Percentiles rank a stretch among this genome's conserved stretches.
phyloP scores from a whole-genome alignment of 2,888 invertebrate genomes.

The Volucella inflata region DNA sequence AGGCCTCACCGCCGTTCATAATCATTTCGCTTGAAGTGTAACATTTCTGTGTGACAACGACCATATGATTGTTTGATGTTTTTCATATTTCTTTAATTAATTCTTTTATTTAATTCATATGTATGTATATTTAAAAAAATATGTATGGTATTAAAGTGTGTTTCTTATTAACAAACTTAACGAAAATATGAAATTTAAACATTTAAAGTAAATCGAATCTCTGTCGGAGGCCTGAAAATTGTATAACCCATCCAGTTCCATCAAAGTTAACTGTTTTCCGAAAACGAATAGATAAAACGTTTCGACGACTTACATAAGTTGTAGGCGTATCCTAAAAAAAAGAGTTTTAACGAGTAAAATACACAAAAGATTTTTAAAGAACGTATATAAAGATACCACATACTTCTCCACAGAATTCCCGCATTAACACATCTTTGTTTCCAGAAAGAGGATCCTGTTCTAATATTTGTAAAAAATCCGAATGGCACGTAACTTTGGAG shows the following conservation, averaged over 20 bases:
- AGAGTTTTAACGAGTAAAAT: slow-evolving; percentile 8
- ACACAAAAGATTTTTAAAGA: background rate
- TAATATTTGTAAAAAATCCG: slow-evolving; percentile 88
- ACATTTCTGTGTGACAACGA: too few species aligned
- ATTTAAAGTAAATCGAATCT: background rate
- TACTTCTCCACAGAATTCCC: slow-evolving; percentile 84
- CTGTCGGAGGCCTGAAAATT: slow-evolving; percentile 76
- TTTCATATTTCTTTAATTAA: too few species aligned
- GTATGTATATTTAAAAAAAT: too few species aligned
- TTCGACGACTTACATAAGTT: slow-evolving; percentile 85
- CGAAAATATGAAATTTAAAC: background rate
- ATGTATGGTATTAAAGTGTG: too few species aligned
- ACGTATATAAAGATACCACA: background rate
- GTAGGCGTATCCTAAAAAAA: slow-evolving; percentile 85
- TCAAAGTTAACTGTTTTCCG: slow-evolving; percentile 88
- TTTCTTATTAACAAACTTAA: background rate
- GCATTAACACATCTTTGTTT: slow-evolving; percentile 79
- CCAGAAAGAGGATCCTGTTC: slow-evolving; percentile 82
- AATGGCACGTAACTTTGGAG: slow-evolving; percentile 85
- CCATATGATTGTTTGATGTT: too few species aligned
- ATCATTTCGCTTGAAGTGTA: too few species aligned
- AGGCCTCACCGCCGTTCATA: too few species aligned
- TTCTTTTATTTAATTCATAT: too few species aligned
- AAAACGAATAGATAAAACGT: slow-evolving; percentile 86
- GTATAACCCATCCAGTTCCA: slow-evolving; percentile 87